Evolutionary conservation across 2,888 invertebrate species (phyloP).

Genomic region (Bellardia bayeri): DNA sequence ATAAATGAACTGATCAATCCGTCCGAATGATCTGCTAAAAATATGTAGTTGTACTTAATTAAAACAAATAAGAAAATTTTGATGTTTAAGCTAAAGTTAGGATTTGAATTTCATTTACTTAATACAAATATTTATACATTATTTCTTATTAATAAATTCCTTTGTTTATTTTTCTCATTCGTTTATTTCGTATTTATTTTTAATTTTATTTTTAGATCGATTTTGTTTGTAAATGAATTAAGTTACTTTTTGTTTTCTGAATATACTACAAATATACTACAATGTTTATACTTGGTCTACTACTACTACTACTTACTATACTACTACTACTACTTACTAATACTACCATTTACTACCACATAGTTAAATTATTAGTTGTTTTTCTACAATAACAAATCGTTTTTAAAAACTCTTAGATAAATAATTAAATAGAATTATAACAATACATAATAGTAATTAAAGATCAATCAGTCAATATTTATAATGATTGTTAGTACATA

Average conservation of each 20-base stretch:
- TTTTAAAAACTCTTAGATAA: not conserved
- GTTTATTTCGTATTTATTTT: slow-evolving; percentile 34
- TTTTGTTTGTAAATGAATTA: slow-evolving; percentile 60
- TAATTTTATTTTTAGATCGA: slow-evolving; percentile 32
- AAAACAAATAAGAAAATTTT: not conserved
- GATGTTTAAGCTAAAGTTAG: slow-evolving; percentile 52
- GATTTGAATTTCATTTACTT: slow-evolving; percentile 42
- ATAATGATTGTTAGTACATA: slow-evolving; percentile 17
- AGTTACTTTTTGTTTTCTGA: slow-evolving; percentile 44
- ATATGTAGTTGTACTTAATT: slow-evolving; percentile 37
- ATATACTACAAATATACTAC: slow-evolving; percentile 65
- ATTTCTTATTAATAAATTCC: not conserved
- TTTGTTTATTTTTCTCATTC: slow-evolving; percentile 17
- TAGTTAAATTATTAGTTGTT: slow-evolving; percentile 1
- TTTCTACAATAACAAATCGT: not conserved
- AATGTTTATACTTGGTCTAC: slow-evolving; percentile 52
- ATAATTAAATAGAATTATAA: not conserved
- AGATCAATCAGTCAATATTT: slow-evolving; percentile 14
- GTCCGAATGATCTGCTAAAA: slow-evolving; percentile 9
- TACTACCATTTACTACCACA: slow-evolving; percentile 43
- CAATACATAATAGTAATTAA: not conserved
- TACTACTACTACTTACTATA: slow-evolving; percentile 48
- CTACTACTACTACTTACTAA: slow-evolving; percentile 50
- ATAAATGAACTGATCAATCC: slow-evolving; percentile 15
- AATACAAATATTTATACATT: not conserved